phyloP scores from a whole-genome alignment of 2,888 invertebrate species.

The Troglohyphantes excavatus region DNA sequence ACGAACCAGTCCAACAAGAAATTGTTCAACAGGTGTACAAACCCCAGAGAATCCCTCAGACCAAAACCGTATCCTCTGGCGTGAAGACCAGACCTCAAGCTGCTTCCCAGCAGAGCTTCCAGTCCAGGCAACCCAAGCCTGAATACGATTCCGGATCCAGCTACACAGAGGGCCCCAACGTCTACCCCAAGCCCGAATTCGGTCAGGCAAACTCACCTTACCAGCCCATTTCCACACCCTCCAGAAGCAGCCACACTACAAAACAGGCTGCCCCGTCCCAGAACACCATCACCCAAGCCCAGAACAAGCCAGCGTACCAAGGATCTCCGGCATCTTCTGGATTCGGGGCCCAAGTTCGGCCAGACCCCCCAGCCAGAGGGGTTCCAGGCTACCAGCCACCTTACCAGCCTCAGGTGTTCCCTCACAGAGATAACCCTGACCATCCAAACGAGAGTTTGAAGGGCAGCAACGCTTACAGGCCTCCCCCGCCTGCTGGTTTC shows the following conservation, averaged over 20 bases:
- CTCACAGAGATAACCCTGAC: slow-evolving; percentile 75
- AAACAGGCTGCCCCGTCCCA: slow-evolving; percentile 67
- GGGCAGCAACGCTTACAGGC: slow-evolving; percentile 69
- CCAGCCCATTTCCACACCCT: slow-evolving; percentile 68
- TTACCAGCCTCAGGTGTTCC: slow-evolving; percentile 68
- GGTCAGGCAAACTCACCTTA: slow-evolving; percentile 52
- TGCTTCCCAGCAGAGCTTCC: slow-evolving; percentile 28
- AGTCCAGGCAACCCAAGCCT: slow-evolving; percentile 45
- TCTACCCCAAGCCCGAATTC: slow-evolving; percentile 76
- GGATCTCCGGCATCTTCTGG: slow-evolving; percentile 39
- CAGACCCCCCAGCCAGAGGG: slow-evolving; percentile 43
- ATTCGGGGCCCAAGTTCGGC: slow-evolving; percentile 23
- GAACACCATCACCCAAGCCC: slow-evolving; percentile 47
- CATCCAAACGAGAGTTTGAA: slow-evolving; percentile 75
- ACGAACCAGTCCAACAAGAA: slow-evolving; percentile 16
- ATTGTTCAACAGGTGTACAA: slow-evolving; percentile 33
- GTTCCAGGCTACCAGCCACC: slow-evolving; percentile 74
- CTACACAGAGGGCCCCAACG: slow-evolving; percentile 66
- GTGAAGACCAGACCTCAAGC: slow-evolving; percentile 64
- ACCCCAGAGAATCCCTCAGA: slow-evolving; percentile 23
- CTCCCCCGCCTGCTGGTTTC: slow-evolving; percentile 74
- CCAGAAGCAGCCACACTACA: slow-evolving; percentile 36
- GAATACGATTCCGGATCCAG: slow-evolving; percentile 61
- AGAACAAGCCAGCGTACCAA: slow-evolving; percentile 43
- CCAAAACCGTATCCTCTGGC: slow-evolving; percentile 29